phyloP scores from a whole-genome alignment of 2,113 vertebrate species.

The Actinemys pallida region DNA sequence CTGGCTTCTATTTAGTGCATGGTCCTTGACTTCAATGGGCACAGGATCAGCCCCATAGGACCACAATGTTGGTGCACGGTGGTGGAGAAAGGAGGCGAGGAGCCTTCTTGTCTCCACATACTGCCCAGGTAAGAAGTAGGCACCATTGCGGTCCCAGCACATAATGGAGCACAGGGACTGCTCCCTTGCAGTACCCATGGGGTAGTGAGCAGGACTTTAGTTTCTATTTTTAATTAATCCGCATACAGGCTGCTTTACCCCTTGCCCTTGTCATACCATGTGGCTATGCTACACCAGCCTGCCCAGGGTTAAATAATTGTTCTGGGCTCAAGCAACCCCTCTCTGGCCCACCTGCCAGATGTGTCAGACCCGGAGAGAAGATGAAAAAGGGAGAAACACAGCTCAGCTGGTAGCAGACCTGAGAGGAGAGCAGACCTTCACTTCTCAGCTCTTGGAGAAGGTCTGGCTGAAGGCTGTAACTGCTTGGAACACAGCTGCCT shows the following conservation, averaged over 20 bases:
- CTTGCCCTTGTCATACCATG: not conserved
- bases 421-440: too few relatives aligned
- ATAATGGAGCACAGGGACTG: not conserved
- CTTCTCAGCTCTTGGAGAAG: too few relatives aligned
- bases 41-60: fast-evolving
- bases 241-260: not conserved
- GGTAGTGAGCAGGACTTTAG: not conserved
- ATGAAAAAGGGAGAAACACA: too few relatives aligned
- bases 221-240: not conserved
- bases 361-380: too few relatives aligned
- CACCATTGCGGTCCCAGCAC: not conserved
- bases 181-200: not conserved
- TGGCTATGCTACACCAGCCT: too few relatives aligned
- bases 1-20: not conserved
- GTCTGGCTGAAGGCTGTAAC: too few relatives aligned
- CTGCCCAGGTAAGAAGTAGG: not conserved
- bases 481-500: too few relatives aligned
- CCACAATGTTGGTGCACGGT: not conserved
- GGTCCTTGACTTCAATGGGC: not conserved
- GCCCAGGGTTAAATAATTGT: too few relatives aligned
- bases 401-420: too few relatives aligned
- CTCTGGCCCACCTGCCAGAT: too few relatives aligned
- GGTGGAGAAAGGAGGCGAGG: not conserved
- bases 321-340: too few relatives aligned
- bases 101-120: fast-evolving